Evolutionary conservation across 23 tunicate species (phyloP).

Genomic region (Clavelina lepadiformis): DNA sequence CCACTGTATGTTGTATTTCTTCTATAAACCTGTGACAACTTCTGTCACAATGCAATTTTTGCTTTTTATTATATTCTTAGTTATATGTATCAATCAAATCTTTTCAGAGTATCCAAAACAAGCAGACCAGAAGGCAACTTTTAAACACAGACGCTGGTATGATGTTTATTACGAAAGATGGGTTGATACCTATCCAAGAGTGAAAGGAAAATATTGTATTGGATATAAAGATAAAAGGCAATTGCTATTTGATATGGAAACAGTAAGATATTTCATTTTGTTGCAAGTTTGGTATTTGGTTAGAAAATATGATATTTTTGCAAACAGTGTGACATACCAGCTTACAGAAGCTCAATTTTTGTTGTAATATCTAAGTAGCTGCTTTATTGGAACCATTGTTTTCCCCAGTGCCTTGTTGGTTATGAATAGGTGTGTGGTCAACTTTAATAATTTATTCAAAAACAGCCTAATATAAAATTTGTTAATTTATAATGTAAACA

Average conservation of each 20-base stretch:
- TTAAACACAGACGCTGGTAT: slow-evolving; percentile 80
- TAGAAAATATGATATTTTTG: too few species aligned
- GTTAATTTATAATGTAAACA: too few species aligned
- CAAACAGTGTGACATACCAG: too few species aligned
- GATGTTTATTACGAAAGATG: slow-evolving; percentile 52
- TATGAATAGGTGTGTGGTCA: too few species aligned
- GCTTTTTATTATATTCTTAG: not conserved
- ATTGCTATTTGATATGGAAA: slow-evolving; percentile 42
- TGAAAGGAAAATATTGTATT: slow-evolving; percentile 13
- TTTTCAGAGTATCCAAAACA: slow-evolving; percentile 66
- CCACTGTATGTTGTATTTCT: too few species aligned
- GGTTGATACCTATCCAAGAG: slow-evolving; percentile 26
- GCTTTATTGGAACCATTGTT: not conserved
- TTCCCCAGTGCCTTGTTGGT: too few species aligned
- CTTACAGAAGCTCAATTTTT: not conserved
- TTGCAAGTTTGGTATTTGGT: not conserved
- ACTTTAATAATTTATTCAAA: too few species aligned
- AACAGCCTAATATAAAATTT: too few species aligned
- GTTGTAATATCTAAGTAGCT: not conserved
- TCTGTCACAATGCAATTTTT: not conserved
- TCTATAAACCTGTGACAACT: too few species aligned
- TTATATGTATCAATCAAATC: not conserved
- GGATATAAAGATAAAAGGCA: slow-evolving; percentile 35
- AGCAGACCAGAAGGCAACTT: slow-evolving; percentile 58
- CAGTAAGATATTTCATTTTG: slow-evolving; percentile 32